Base-by-base conservation (phyloP, 1,140 invertebrate species). In the Meloidogyne floridensis region DNA sequence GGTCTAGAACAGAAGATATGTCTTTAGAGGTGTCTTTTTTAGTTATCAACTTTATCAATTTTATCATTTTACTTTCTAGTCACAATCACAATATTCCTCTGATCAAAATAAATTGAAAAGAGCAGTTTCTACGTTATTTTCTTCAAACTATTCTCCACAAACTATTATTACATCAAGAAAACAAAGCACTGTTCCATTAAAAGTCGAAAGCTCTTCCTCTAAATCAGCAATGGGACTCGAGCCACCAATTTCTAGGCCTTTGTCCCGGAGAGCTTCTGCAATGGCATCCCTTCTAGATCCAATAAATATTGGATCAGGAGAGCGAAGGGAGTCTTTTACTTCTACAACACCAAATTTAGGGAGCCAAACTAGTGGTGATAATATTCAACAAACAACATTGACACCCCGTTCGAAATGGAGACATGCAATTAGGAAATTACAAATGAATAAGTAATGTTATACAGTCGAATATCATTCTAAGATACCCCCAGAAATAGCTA, bases 391-490 rank as follows among this genome's bases (percentile, higher is more conserved):
- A 51, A 32, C 32, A 32, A 32, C 42, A 18, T 59, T 78, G 77
- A 71, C 77, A 42, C 51, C 77, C 8, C 77, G 72, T 8, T 47
- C 74, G 2, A 84, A 83, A 80, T 87, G 86, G 86, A 75, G 80
- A 20, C 65, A 77, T 2, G 85, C 85, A 5, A 77, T 85, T 72
- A 83, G 81, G 72, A 81, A 87, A 56, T 83, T 87, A 18, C 85
- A 87, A 54, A 84, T 84, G 72, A 87, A 87, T 72, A 87, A 87
- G 85, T 87, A 73, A 73, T 2, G 82, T 15, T 53, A 70, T 10
- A 72, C 0, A 42, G 47, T 8, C 47, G 7, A 8, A 32, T 32
- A 32, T 32, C 32, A 32, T 32, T 32, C 32, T 32, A 1, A 32
- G 32, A 32, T 32, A 32, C 32, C 32, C 32, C 32, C 2, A 32